Base-by-base conservation (phyloP, 2,888 invertebrate genomes). In the Mimas tiliae region DNA sequence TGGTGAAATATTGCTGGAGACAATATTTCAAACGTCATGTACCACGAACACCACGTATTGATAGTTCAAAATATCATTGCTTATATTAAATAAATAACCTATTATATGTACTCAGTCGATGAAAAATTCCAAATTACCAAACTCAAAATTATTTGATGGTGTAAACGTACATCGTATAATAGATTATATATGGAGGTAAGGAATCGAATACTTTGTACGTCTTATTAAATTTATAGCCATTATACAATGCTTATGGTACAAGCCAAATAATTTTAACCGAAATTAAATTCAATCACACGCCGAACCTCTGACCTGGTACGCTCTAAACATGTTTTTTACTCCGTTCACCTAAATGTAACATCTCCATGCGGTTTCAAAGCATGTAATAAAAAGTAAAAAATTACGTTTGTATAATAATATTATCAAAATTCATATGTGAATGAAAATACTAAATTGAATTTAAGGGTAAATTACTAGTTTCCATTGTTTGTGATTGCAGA, bases 291-390 rank as follows among this genome's bases (percentile, higher is more conserved):
- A 58, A 58, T 58, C 58, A 19, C 38, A 38, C 38, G 16, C 6
- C 0, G 38, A 38, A 58, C 55, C 58, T 58, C 58, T 58, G 58
- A 58, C 58, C 58, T 58, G 38, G 12, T 6, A 4, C 42, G 12
- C 38, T 19, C 19, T 58, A 58, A 58, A 58, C 58, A 58, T 58
- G 42, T 6, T 58, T 42, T 58, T 58, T 42, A 58, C 58, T 58
- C 16, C 42, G 6, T 58, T 12, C 16, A 19, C 12, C 19, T 50
- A 48, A 16, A 51, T 51, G 4, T 52, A 58, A 58, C 14, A 19
- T 58, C 55, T 16, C 55, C 42, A 58, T 58, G 12, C 58, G 19
- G 16, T 42, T 42, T 42, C 11, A 58, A 16, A 12, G 4, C 8
- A 16, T 27, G 27, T 42, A 42, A 19, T 50, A 50, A 50, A 50